Evolutionary conservation across 1,140 invertebrate species (phyloP).

Genomic region (Rhagoletis zephyria): DNA sequence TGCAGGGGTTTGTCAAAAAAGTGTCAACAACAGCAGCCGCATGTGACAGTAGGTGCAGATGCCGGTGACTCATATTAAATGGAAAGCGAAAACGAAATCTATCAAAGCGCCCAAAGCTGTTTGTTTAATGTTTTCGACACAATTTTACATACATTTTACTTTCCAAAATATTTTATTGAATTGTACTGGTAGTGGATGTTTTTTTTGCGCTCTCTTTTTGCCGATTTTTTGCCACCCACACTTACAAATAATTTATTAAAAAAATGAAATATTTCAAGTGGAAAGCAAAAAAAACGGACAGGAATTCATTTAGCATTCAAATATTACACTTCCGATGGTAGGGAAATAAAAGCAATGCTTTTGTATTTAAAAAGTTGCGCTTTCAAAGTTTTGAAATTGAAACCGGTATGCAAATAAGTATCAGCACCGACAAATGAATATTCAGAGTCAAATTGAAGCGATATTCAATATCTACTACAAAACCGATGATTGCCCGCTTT

Average conservation of each 20-base stretch:
- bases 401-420: neutral
- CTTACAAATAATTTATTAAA: neutral
- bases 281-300: neutral
- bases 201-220: neutral
- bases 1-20: neutral
- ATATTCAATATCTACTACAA: conserved; percentile 5
- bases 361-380: neutral
- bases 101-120: neutral
- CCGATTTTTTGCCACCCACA: neutral
- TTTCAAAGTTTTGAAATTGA: neutral
- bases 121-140: neutral
- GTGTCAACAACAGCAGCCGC: neutral
- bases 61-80: neutral
- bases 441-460: conserved; percentile 24
- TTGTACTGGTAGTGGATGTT: neutral
- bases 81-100: neutral
- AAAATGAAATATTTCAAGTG: neutral
- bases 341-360: neutral
- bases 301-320: neutral
- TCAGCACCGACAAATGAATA: conserved; percentile 19
- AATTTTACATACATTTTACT: neutral
- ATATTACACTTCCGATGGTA: neutral
- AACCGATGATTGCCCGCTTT: neutral
- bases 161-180: neutral
- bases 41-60: neutral